These are phyloP conservation scores for Fratercula arctica DNA, from an alignment of 2,797 vertebrate genomes.

Conservation along the genomic window DNA sequence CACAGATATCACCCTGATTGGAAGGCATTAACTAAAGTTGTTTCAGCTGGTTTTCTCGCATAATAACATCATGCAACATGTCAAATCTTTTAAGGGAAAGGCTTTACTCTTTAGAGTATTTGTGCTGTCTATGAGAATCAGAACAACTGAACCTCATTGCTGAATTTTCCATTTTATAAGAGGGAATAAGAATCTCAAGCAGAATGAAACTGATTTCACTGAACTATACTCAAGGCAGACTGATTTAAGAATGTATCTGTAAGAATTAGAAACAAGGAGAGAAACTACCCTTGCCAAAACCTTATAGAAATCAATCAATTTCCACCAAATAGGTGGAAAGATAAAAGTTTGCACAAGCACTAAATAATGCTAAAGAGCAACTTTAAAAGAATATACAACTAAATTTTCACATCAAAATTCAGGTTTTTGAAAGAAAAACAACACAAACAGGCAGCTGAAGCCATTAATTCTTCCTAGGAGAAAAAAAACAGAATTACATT, in stretches of 20 bases:
- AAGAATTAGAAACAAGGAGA: not conserved
- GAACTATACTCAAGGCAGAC: not conserved
- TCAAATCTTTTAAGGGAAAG: not conserved
- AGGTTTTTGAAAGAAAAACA: not conserved
- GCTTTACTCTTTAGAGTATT: not conserved
- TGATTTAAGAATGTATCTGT: not conserved
- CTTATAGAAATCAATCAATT: not conserved
- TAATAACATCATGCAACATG: accelerated
- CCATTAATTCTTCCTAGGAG: not conserved
- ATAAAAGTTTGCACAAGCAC: not conserved
- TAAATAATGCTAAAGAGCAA: not conserved
- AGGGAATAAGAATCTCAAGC: not conserved
- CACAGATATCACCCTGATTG: not conserved
- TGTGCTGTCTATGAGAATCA: not conserved
- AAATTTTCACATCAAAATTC: not conserved
- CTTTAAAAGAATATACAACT: not conserved
- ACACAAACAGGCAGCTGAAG: not conserved
- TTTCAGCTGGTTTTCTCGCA: not conserved
- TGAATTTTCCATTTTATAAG: not conserved
- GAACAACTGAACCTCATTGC: not conserved
- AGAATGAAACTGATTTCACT: not conserved
- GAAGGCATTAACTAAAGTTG: not conserved
- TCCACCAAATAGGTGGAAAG: not conserved
- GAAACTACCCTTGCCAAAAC: not conserved
- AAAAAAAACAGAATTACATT: not conserved